Evolutionary conservation across 1,140 invertebrate genomes (phyloP), one percentile per base, ranked within the genome.

Genomic region (Cotesia typhae): DNA sequence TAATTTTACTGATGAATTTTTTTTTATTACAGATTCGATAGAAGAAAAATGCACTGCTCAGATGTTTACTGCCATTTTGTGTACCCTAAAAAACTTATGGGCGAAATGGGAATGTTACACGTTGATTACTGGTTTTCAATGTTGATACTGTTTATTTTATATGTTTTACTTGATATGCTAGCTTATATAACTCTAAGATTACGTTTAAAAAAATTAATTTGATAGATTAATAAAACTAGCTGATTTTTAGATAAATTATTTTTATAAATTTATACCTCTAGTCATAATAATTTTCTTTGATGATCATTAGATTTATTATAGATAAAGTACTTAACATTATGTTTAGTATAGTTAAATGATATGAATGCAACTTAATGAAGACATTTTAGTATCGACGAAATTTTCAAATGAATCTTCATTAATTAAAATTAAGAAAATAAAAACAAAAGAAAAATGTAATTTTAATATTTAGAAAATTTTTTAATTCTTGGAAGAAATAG

Each of bases 51-150:
- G 51, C 80, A 86, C 0, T 95, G 94, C 76, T 85, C 85, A 0
- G 79, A 84, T 28, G 80, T 90, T 1, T 94, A 93, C 78, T 95
- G 94, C 73, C 92, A 93, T 77, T 91, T 90, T 80, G 87, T 89
- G 17, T 88, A 90, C 70, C 95, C 96, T 0, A 85, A 89, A 63
- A 89, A 89, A 69, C 89, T 94, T 72, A 81, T 97, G 6, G 88
- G 91, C 60, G 89, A 92, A 69, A 87, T 94, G 77, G 93, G 92
- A 71, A 94, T 97, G 88, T 85, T 88, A n/a, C 77, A 91, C 47
- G 91, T 91, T 4, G 87, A 89, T 69, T 95, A 93, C 79, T 90
- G 88, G 84, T 82, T 89, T 7, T 90, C 91, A 66, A 87, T 93
- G 68, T 75, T 88, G 67, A 86, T 91, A 51, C 82, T 95, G 9